Evolutionary conservation across 2,888 invertebrate species (phyloP).

Genomic region (Scrobipalpa atriplicella): DNA sequence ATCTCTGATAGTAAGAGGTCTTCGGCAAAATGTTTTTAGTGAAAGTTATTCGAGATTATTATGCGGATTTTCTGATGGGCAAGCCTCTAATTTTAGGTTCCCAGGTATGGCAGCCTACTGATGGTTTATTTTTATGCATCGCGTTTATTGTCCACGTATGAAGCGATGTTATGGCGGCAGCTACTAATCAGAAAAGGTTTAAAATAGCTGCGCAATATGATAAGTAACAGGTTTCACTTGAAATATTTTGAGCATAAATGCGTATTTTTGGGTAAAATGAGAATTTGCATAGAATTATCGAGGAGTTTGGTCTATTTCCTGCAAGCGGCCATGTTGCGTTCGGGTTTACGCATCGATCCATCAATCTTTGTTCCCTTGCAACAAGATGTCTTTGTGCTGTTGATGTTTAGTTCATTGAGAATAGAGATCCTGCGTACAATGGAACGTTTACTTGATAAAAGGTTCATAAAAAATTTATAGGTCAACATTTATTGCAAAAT

Average conservation of each 20-base stretch:
- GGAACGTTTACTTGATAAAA: background rate
- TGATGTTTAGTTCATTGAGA: background rate
- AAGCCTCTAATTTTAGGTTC: constrained; percentile 55
- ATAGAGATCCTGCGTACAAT: background rate
- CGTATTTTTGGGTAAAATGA: constrained; percentile 36
- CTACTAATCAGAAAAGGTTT: constrained; percentile 35
- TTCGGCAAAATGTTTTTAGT: constrained; percentile 67
- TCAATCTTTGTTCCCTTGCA: background rate
- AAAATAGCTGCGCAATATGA: constrained; percentile 48
- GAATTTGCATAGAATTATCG: constrained; percentile 28
- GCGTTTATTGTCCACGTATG: constrained; percentile 55
- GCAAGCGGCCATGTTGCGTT: constrained; percentile 49
- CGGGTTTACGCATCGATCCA: constrained; percentile 40
- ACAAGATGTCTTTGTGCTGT: background rate
- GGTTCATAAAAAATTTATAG: too few species aligned
- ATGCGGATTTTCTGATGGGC: constrained; percentile 65
- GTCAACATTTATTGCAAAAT: too few species aligned
- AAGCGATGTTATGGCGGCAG: constrained; percentile 47
- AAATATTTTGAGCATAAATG: constrained; percentile 45
- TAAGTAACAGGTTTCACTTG: constrained; percentile 50
- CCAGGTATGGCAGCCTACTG: constrained; percentile 51
- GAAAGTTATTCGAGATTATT: constrained; percentile 72
- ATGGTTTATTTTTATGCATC: constrained; percentile 66
- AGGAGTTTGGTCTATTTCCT: constrained; percentile 34
- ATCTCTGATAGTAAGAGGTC: constrained; percentile 76